Evolutionary conservation across 2,888 invertebrate species (phyloP).

Genomic region (Hydraecia micacea): DNA sequence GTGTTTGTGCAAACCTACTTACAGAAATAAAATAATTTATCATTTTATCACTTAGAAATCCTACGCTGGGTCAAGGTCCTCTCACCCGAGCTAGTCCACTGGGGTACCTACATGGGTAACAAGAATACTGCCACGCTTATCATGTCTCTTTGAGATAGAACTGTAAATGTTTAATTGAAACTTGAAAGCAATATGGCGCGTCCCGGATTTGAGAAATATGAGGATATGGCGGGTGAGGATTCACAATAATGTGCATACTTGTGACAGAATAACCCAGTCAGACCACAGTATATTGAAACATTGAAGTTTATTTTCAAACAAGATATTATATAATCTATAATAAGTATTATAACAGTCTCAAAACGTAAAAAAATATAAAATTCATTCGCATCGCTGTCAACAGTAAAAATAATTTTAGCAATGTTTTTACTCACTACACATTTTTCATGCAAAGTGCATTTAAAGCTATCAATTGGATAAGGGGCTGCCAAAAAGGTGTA

Average conservation of each 20-base stretch:
- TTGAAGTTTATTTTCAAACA: neutral
- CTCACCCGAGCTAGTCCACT: neutral
- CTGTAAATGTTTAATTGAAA: constrained; percentile 46
- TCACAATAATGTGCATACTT: too few species aligned
- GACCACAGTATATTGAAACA: neutral
- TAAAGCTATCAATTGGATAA: neutral
- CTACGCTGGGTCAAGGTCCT: constrained; percentile 6
- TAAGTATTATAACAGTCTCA: too few species aligned
- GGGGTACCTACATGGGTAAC: neutral
- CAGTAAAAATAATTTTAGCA: neutral
- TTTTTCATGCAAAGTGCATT: neutral
- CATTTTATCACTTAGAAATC: too few species aligned
- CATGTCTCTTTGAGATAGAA: constrained; percentile 12
- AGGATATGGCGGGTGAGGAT: neutral
- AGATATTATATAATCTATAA: neutral
- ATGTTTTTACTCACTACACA: neutral
- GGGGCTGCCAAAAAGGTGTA: neutral
- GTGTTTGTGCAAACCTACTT: too few species aligned
- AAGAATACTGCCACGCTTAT: constrained; percentile 18
- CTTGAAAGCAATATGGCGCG: constrained; percentile 19
- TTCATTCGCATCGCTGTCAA: neutral
- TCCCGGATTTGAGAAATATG: neutral
- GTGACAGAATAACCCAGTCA: neutral
- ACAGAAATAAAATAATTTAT: too few species aligned
- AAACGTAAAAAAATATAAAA: too few species aligned